Percentiles rank a stretch among this genome's conserved stretches.
Evolutionary conservation across 1,140 invertebrate species (phyloP).

Genomic region (Helicoverpa armigera): DNA sequence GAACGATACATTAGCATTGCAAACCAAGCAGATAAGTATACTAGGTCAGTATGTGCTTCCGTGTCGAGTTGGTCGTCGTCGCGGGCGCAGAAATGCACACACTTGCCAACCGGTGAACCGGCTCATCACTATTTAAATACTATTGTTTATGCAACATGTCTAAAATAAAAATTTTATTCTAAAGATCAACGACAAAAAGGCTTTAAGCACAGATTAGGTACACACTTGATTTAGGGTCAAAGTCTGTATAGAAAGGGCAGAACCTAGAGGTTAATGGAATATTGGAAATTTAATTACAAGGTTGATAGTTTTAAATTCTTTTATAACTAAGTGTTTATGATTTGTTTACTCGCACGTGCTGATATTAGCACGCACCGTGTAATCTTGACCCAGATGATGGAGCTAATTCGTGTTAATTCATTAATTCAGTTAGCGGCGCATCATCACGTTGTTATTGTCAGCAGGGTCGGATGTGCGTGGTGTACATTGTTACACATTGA

Average conservation of each 20-base stretch:
- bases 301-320: not conserved
- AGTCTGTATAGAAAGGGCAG: not conserved
- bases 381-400: constrained; percentile 74
- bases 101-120: constrained; percentile 63
- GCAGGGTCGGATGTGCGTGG: constrained; percentile 32
- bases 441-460: constrained; percentile 46
- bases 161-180: not conserved
- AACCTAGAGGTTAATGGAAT: not conserved
- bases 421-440: constrained; percentile 56
- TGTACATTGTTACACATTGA: constrained; percentile 32
- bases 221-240: no score
- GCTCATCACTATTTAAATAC: constrained; percentile 30
- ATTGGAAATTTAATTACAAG: not conserved
- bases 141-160: constrained; percentile 11
- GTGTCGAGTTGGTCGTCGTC: constrained; percentile 55
- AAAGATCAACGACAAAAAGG: no score
- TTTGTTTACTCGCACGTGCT: constrained; percentile 31
- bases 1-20: constrained; percentile 60
- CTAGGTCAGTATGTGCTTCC: constrained; percentile 73
- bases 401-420: constrained; percentile 71
- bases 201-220: no score
- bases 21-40: constrained; percentile 58
- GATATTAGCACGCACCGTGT: constrained; percentile 58
- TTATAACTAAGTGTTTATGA: constrained; percentile 17
- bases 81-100: constrained; percentile 59